A percentile compares a stretch with the other conserved stretches of the same genome.
These are phyloP conservation scores for Erebia epiphron DNA, from an alignment of 2,888 invertebrate genomes.

Conservation along the genomic window DNA sequence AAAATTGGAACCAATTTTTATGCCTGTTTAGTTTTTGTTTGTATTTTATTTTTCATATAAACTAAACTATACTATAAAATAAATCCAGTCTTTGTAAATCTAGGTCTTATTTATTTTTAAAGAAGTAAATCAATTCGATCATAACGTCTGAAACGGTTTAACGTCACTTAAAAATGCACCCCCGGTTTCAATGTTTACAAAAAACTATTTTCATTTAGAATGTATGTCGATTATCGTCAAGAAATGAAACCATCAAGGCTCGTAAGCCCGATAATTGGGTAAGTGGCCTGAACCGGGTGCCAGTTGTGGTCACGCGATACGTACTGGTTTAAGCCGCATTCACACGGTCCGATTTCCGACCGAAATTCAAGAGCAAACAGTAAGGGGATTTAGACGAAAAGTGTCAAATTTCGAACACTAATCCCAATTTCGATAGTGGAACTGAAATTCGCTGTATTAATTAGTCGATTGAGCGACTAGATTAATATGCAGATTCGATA, in stretches of 20 bases:
- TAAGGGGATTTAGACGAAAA: constrained; percentile 15
- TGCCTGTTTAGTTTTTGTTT: too few relatives aligned
- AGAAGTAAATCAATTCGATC: not conserved
- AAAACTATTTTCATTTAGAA: constrained; percentile 25
- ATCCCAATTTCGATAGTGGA: not conserved
- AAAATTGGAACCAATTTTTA: too few relatives aligned
- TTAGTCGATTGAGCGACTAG: not conserved
- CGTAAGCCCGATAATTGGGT: constrained; percentile 69
- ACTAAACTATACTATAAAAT: too few relatives aligned
- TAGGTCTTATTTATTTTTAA: too few relatives aligned
- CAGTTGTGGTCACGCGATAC: constrained; percentile 67
- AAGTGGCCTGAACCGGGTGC: constrained; percentile 66
- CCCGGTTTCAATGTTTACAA: constrained; percentile 10
- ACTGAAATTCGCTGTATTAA: constrained; percentile 9
- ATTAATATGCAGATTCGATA: not conserved
- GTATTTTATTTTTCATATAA: too few relatives aligned
- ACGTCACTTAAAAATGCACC: not conserved
- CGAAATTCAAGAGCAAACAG: constrained; percentile 19
- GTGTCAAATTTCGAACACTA: constrained; percentile 17
- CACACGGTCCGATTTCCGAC: constrained; percentile 15
- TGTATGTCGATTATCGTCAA: constrained; percentile 49
- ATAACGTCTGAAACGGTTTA: not conserved
- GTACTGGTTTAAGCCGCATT: constrained; percentile 12
- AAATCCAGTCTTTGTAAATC: too few relatives aligned
- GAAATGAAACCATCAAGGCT: constrained; percentile 68